Percentiles rank a stretch among this genome's conserved stretches.
These are phyloP conservation scores for Digitonthophagus gazella DNA, from an alignment of 2,888 invertebrate genomes.

Conservation along the genomic window DNA sequence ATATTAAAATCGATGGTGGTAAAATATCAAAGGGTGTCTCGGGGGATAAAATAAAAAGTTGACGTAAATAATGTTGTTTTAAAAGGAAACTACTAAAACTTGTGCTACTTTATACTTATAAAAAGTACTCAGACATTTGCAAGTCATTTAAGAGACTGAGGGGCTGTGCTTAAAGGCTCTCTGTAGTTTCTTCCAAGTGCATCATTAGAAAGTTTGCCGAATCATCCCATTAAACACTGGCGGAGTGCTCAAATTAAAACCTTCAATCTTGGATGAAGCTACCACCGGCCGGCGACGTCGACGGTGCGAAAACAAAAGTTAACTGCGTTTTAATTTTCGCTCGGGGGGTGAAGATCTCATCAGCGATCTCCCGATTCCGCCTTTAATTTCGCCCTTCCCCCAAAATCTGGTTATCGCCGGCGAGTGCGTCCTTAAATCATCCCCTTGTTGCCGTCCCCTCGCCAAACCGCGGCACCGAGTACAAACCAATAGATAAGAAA, in stretches of 20 bases:
- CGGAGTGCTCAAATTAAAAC: background rate
- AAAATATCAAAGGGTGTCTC: background rate
- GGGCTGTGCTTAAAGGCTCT: background rate
- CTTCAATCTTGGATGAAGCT: background rate
- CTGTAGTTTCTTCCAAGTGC: background rate
- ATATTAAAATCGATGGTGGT: background rate
- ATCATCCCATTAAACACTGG: background rate
- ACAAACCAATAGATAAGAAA: background rate
- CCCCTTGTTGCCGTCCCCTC: background rate
- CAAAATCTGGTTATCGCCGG: background rate
- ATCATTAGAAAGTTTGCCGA: background rate
- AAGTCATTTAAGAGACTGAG: background rate
- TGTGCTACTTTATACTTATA: background rate
- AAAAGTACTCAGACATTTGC: background rate
- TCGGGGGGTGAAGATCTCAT: background rate
- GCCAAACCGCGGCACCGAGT: background rate
- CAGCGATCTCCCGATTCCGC: background rate
- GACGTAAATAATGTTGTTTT: background rate
- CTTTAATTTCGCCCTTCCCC: background rate
- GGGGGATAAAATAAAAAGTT: background rate
- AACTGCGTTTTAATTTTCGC: background rate
- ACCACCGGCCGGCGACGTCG: background rate
- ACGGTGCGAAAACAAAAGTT: background rate
- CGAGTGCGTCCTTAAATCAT: no score
- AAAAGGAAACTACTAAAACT: background rate